phyloP scores from a whole-genome alignment of 2,113 vertebrate species.

The Microcebus tavaratra region DNA sequence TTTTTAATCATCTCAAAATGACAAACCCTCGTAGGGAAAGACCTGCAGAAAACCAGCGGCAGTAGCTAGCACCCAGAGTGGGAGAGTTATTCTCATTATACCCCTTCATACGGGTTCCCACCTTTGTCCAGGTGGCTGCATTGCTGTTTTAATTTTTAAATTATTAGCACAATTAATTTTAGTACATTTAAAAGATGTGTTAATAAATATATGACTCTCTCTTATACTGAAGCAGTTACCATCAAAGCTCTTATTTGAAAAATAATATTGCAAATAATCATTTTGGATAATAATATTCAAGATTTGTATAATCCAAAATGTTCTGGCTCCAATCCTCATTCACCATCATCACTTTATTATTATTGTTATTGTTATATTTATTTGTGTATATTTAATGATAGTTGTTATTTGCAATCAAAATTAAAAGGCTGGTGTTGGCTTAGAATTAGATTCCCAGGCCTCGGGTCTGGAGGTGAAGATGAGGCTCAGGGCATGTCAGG shows the following conservation, averaged over 20 bases:
- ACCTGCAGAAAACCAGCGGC: accelerated
- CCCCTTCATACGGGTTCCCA: accelerated
- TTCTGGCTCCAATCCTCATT: neutral
- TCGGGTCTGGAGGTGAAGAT: neutral
- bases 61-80: accelerated
- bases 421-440: neutral
- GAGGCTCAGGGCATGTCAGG: neutral
- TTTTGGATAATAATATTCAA: neutral
- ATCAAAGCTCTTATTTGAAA: neutral
- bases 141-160: neutral
- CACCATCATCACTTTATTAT: too few species aligned
- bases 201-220: neutral
- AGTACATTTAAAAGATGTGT: neutral
- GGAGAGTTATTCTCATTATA: neutral
- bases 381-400: neutral
- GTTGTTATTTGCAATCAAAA: neutral
- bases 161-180: neutral
- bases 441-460: neutral
- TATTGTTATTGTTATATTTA: neutral
- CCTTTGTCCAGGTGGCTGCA: neutral
- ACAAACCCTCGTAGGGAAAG: neutral
- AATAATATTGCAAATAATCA: neutral
- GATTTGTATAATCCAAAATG: too few species aligned
- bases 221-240: neutral
- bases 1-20: neutral